Evolutionary conservation across 2,113 vertebrate species (phyloP).

Genomic region (Himantopus leucocephalus): DNA sequence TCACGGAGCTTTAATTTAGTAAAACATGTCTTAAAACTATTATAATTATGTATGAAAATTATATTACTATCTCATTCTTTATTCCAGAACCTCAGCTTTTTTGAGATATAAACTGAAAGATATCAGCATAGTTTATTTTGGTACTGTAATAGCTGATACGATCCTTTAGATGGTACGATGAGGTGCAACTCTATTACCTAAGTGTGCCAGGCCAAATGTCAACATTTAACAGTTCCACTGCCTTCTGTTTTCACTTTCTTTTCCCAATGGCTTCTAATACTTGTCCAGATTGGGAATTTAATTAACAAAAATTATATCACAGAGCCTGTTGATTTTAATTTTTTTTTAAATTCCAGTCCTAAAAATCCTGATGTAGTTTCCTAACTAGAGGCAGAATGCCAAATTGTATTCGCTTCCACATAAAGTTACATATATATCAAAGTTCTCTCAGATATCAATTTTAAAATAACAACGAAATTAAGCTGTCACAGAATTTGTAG

Average conservation of each 20-base stretch:
- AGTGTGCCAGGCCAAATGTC: background rate
- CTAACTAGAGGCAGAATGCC: background rate
- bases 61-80: background rate
- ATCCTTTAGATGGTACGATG: background rate
- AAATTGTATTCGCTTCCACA: background rate
- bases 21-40: background rate
- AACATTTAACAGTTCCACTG: background rate
- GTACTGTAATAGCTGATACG: background rate
- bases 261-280: background rate
- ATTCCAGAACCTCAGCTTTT: background rate
- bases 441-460: background rate
- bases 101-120: background rate
- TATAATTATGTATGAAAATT: background rate
- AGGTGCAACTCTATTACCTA: background rate
- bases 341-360: background rate
- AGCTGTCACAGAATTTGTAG: background rate
- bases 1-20: background rate
- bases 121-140: background rate
- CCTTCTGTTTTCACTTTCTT: background rate
- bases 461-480: background rate
- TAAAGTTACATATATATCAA: background rate
- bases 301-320: background rate
- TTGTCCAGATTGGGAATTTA: background rate
- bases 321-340: background rate
- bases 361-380: background rate